Conservation (phyloP, 2,113 vertebrate species). For the Syrmaticus mikado region DNA sequence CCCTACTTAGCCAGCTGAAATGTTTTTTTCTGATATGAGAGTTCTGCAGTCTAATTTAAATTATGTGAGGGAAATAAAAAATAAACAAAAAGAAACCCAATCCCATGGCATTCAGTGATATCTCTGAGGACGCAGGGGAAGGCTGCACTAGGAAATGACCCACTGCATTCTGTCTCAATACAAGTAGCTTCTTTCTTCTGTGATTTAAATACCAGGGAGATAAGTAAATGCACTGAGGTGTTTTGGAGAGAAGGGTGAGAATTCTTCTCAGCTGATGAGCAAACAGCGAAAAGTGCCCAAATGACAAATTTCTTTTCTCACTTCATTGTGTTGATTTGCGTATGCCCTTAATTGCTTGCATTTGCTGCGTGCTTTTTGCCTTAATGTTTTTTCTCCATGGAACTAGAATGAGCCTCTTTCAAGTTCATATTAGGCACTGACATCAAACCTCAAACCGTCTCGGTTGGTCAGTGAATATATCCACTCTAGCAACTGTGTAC, state of each 20-base stretch:
- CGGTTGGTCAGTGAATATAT: not conserved
- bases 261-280: not conserved
- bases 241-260: not conserved
- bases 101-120: not conserved
- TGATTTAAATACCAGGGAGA: not conserved
- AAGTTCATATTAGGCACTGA: not conserved
- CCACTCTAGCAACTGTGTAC: not conserved
- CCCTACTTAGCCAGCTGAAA: not conserved
- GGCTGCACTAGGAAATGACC: not conserved
- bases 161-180: not conserved
- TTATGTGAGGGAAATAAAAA: not conserved
- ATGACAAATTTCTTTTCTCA: not conserved
- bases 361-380: not conserved
- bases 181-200: not conserved
- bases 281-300: not conserved
- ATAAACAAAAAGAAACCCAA: too few relatives aligned
- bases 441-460: not conserved
- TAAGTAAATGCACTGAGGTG: not conserved
- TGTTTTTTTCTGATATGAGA: not conserved
- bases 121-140: not conserved
- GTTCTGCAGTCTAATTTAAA: not conserved
- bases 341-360: not conserved
- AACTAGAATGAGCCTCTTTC: not conserved
- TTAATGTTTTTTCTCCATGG: not conserved
- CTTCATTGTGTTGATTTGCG: rapidly evolving